A percentile compares a stretch with the other conserved stretches of the same genome.
Conservation (phyloP, 2,888 invertebrate genomes). For the Pachydiplax longipennis region DNA sequence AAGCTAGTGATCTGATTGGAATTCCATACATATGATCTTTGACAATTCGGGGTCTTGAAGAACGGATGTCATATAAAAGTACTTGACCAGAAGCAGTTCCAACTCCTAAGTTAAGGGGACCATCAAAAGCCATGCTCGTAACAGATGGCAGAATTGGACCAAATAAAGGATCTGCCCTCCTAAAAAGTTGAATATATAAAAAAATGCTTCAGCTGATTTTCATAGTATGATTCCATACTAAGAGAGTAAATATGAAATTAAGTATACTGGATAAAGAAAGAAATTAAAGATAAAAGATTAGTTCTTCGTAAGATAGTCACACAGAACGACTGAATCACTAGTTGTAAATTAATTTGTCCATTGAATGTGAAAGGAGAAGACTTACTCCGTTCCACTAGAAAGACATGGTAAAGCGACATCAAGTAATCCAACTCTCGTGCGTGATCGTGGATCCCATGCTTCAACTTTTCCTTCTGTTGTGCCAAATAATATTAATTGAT, state of each 20-base stretch:
- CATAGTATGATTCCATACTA: conserved; percentile 32
- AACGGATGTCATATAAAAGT: conserved; percentile 92
- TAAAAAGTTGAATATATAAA: background rate
- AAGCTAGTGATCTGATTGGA: conserved; percentile 88
- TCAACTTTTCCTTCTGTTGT: conserved; percentile 92
- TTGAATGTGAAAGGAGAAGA: background rate
- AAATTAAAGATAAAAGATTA: too few species aligned
- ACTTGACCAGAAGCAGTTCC: conserved; percentile 95
- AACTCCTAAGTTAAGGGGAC: conserved; percentile 80
- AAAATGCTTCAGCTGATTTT: background rate
- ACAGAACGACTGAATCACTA: conserved; percentile 1
- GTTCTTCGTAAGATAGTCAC: too few species aligned
- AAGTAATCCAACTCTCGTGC: conserved; percentile 77
- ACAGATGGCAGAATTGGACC: conserved; percentile 61
- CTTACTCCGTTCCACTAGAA: conserved; percentile 66
- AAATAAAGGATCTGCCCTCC: conserved; percentile 47
- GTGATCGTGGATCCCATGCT: conserved; percentile 93
- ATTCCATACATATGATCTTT: conserved; percentile 96
- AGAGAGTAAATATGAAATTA: background rate
- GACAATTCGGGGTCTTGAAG: conserved; percentile 83
- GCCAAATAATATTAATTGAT: conserved; percentile 86
- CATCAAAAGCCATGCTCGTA: conserved; percentile 80
- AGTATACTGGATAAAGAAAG: background rate
- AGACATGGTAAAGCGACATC: conserved; percentile 80
- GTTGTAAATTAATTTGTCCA: background rate